Evolutionary conservation across 1,140 invertebrate species (phyloP), one percentile per base, ranked within the genome.

Genomic region (Pectinophora gossypiella): DNA sequence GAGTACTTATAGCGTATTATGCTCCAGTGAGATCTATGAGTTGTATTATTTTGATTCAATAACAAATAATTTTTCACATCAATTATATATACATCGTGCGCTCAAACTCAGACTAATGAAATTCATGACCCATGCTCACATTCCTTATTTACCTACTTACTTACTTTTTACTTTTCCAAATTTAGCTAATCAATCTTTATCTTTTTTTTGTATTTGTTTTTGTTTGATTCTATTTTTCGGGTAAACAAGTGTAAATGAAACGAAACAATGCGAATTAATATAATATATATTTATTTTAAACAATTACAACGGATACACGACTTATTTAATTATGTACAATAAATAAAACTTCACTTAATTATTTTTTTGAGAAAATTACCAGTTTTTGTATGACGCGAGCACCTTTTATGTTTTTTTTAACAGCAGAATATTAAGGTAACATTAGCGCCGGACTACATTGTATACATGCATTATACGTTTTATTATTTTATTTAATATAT

Each of bases 381-480:
- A 47, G 32, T 61, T 58, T 56, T 51, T 66, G 51, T 56, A n/a
- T 65, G 72, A 79, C 80, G 72, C 76, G 71, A 56, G 71, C 79
- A 81, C 80, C 77, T 74, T 74, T 64, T 58, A 44, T 62, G 48
- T 49, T 55, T 47, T 64, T 47, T 55, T 44, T 67, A 47, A 61
- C 45, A 66, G 57, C 62, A 59, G 65, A 51, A 59, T 63, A 69
- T 67, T 76, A 78, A 85, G 81, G 81, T 85, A 85, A 82, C 81
- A 85, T 82, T 85, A 85, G 81, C 81, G 81, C 81, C 78, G 64
- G 67, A 67, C 68, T 60, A 60, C 44, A 16, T 44, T 3, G 7
- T 40, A 15, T 18, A 40, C 16, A 40, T 40, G 36, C 36, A 15
- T 40, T 16, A 40, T 40, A 40, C 16, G n/a, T n/a, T 27, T 5